A percentile compares a stretch with the other conserved stretches of the same genome.
These are phyloP conservation scores for Mus musculus DNA, from an alignment of 2,113 vertebrate species.

Conservation along the genomic window GRCm39 chr3:66533001-66533500, in stretches of 20 bases:
- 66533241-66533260: neutral
- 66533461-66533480: neutral
- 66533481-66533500: neutral
- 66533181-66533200: neutral
- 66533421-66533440: neutral
- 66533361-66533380: constrained; percentile 32
- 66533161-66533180: neutral
- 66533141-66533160: neutral
- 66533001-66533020: neutral
- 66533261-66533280: constrained; percentile 41
- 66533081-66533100: neutral
- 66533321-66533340: neutral
- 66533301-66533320: neutral
- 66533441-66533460: neutral
- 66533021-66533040: neutral
- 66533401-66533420: constrained; percentile 16
- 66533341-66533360: constrained; percentile 31
- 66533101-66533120: neutral
- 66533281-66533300: neutral
- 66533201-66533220: constrained; percentile 24
- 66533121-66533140: neutral
- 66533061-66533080: neutral
- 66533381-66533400: constrained; percentile 28
- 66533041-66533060: neutral
- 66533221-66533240: rapidly evolving